Conservation (phyloP, 2,797 vertebrate genomes). For the Erethizon dorsatum region DNA sequence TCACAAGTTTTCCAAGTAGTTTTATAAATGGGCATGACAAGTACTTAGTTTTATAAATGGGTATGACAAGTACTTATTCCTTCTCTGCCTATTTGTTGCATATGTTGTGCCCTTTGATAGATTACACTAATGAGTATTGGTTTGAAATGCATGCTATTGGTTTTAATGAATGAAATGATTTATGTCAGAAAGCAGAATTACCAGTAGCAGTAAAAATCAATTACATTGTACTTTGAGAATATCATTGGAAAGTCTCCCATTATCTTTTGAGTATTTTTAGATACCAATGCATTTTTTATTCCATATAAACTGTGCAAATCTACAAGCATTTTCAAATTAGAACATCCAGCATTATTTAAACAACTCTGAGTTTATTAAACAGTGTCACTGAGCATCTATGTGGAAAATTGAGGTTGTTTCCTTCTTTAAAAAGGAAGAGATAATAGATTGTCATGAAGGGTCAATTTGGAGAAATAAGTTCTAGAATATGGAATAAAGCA, state of each 20-base stretch:
- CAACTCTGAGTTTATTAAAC: not conserved
- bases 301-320: not conserved
- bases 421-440: not conserved
- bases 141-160: constrained; percentile 38
- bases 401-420: not conserved
- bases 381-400: not conserved
- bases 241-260: not conserved
- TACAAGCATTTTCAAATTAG: not conserved
- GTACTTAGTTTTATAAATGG: not conserved
- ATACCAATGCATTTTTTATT: not conserved
- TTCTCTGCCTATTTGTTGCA: constrained; percentile 9
- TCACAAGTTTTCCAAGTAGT: not conserved
- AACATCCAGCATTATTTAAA: constrained; percentile 21
- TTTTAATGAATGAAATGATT: constrained; percentile 45
- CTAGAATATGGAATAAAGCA: not conserved
- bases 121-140: constrained; percentile 1
- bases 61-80: not conserved
- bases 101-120: not conserved
- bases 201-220: not conserved
- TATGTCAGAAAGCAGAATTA: constrained; percentile 27
- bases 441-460: not conserved
- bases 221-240: not conserved
- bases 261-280: not conserved
- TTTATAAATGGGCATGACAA: not conserved
- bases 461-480: constrained; percentile 17